Conservation (phyloP, 1,140 invertebrate species). For the Bursaphelenchus mucronatus region DNA sequence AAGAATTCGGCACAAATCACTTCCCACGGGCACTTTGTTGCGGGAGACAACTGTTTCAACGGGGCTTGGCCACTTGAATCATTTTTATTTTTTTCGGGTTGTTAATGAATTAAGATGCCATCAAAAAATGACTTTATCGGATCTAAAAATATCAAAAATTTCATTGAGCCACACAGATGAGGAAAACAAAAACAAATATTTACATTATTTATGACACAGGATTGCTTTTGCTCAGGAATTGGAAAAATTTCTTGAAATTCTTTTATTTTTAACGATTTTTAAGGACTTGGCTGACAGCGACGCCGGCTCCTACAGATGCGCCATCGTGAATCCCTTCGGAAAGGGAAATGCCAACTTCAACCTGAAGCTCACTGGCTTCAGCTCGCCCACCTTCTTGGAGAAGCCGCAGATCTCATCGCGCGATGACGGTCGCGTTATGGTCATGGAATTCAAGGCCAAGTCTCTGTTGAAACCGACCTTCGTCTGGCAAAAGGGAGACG, state of each 20-base stretch:
- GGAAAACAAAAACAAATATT: too few species aligned
- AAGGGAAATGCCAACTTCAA: conserved; percentile 62
- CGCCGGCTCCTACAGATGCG: conserved; percentile 64
- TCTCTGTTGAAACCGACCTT: conserved; percentile 70
- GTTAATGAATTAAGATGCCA: too few species aligned
- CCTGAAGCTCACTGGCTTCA: conserved; percentile 62
- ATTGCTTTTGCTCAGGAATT: conserved; percentile 21
- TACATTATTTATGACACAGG: too few species aligned
- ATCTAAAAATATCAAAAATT: too few species aligned
- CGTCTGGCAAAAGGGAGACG: conserved; percentile 80
- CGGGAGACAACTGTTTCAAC: too few species aligned
- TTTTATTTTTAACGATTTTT: conserved; percentile 16
- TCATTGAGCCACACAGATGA: too few species aligned
- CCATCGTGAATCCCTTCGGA: conserved; percentile 62
- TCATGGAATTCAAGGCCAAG: conserved; percentile 83
- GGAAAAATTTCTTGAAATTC: conserved; percentile 8
- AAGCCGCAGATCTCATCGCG: conserved; percentile 91
- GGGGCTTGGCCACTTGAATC: too few species aligned
- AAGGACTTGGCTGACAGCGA: conserved; percentile 61
- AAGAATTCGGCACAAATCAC: too few species aligned
- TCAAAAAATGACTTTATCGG: too few species aligned
- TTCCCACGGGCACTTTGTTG: too few species aligned
- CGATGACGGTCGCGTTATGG: conserved; percentile 88
- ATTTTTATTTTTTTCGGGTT: too few species aligned
- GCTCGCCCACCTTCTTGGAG: conserved; percentile 93